A percentile compares a stretch with the other conserved stretches of the same genome.
Conservation (phyloP, 2,797 vertebrate species). For the Pithecia hirsuta region DNA sequence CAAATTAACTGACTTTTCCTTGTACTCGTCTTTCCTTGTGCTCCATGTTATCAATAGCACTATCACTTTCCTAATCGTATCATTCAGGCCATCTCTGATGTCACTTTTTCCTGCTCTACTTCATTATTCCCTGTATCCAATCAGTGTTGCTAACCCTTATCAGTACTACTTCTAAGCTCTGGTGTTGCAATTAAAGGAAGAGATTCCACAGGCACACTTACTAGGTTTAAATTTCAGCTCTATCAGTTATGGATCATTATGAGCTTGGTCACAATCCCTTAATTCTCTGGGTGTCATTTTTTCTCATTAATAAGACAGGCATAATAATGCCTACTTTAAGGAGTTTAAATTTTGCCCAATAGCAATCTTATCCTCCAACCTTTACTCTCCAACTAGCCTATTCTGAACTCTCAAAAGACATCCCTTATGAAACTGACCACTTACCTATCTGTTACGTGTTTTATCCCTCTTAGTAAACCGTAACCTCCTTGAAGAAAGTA, state of each 20-base stretch:
- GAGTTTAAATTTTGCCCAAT: background rate
- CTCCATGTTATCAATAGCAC: background rate
- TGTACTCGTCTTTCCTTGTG: background rate
- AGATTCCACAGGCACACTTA: background rate
- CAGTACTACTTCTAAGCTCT: background rate
- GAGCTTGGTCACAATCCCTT: background rate
- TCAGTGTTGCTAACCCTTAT: background rate
- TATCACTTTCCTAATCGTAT: background rate
- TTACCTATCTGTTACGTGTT: background rate
- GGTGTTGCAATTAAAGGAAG: background rate
- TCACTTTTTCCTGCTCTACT: background rate
- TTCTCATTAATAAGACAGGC: background rate
- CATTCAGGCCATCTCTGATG: background rate
- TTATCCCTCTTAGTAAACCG: background rate
- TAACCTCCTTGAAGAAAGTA: background rate
- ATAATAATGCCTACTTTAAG: background rate
- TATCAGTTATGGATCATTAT: background rate
- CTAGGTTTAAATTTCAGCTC: background rate
- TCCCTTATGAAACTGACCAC: background rate
- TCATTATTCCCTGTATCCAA: background rate
- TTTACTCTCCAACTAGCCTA: background rate
- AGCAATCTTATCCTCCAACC: background rate
- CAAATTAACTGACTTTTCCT: background rate
- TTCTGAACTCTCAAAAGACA: background rate
- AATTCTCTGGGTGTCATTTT: background rate